These are phyloP conservation scores for Odontothrips loti DNA, from an alignment of 2,888 invertebrate species.

Conservation along the genomic window DNA sequence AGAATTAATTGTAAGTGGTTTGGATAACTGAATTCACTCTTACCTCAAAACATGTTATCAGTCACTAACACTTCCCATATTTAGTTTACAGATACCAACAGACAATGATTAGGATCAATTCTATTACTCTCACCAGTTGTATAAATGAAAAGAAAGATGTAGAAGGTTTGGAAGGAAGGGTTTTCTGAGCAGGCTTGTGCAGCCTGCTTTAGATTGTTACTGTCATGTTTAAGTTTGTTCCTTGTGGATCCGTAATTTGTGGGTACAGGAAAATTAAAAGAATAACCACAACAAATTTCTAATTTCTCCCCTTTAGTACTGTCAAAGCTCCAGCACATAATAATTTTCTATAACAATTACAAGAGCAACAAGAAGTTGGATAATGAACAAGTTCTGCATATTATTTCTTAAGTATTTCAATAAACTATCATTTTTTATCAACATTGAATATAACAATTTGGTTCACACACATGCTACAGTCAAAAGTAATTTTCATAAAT, in stretches of 20 bases:
- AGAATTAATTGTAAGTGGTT: conserved; percentile 38
- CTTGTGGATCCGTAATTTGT: neutral
- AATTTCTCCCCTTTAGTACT: too few relatives aligned
- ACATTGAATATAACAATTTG: conserved; percentile 25
- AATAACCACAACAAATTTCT: conserved; percentile 45
- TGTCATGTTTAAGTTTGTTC: conserved; percentile 10
- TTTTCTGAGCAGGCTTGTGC: conserved; percentile 29
- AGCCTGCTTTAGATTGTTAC: conserved; percentile 13
- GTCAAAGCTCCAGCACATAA: neutral
- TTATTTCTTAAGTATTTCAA: neutral
- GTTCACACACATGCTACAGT: neutral
- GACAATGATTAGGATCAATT: conserved; percentile 63
- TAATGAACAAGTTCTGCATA: neutral
- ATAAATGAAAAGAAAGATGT: conserved; percentile 35
- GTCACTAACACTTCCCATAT: conserved; percentile 8
- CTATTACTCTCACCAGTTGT: conserved; percentile 56
- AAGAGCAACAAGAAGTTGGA: neutral
- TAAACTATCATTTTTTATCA: conserved; percentile 4
- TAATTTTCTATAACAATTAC: neutral
- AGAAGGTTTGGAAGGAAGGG: conserved; percentile 31
- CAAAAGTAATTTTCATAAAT: neutral
- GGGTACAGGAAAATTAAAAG: conserved; percentile 42
- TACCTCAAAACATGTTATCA: conserved; percentile 39
- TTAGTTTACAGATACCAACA: conserved; percentile 43
- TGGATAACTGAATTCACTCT: neutral